Conservation (phyloP, 2,888 invertebrate species). For the Pollenia griseotomentosa region DNA sequence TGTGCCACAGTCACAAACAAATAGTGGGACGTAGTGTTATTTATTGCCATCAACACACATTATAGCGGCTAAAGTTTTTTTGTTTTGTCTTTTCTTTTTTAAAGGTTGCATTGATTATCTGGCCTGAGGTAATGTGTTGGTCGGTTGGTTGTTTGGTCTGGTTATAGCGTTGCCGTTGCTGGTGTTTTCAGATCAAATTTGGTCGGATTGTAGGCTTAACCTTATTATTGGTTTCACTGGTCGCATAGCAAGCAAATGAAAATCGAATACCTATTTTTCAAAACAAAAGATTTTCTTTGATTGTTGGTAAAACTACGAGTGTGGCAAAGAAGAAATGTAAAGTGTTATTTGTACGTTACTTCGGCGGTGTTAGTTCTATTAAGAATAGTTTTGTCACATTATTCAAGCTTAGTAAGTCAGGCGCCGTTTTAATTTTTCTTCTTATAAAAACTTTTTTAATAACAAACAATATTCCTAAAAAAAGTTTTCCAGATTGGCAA, state of each 20-base stretch:
- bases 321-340: conserved; percentile 39
- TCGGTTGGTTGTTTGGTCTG: conserved; percentile 23
- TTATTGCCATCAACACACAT: conserved; percentile 8
- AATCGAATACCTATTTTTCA: too few relatives aligned
- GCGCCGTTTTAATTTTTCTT: neutral
- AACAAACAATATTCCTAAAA: neutral
- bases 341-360: conserved; percentile 17
- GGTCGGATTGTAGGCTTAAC: too few relatives aligned
- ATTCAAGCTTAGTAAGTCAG: conserved; percentile 27
- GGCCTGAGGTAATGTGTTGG: conserved; percentile 64
- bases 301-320: neutral
- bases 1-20: neutral
- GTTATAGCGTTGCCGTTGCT: too few relatives aligned
- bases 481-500: neutral
- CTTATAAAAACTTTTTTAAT: neutral
- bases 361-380: conserved; percentile 12
- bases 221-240: too few relatives aligned
- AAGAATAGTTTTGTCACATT: conserved; percentile 32
- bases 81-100: conserved; percentile 12
- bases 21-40: conserved; percentile 11
- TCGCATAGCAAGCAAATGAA: too few relatives aligned
- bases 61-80: neutral
- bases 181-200: too few relatives aligned
- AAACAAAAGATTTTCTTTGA: too few relatives aligned
- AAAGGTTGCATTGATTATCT: conserved; percentile 66